These are phyloP conservation scores for Fabriciana adippe DNA, from an alignment of 2,888 invertebrate species.

Conservation along the genomic window DNA sequence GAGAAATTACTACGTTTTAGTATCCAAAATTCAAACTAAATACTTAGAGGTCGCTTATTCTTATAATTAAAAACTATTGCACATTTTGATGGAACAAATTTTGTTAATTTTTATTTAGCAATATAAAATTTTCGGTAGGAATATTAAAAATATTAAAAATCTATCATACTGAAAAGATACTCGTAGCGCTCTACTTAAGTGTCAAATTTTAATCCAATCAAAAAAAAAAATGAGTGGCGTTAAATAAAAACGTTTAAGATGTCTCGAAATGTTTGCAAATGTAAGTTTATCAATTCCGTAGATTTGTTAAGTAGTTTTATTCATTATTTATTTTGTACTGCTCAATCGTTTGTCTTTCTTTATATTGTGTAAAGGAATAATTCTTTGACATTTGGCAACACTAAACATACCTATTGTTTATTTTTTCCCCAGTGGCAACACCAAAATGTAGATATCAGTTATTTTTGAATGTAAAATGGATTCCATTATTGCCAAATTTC, in stretches of 20 bases:
- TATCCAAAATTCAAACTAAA: no score
- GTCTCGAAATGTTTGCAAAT: conserved; percentile 13
- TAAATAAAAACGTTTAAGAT: neutral
- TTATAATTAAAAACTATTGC: no score
- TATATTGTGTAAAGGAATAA: conserved; percentile 8
- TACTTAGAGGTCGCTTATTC: no score
- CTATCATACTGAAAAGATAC: no score
- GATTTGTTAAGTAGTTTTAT: conserved; percentile 61
- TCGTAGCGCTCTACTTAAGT: neutral
- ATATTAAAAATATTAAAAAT: no score
- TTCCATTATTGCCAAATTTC: conserved; percentile 11
- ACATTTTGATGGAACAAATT: no score
- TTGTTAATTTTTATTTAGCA: no score
- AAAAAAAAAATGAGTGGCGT: neutral
- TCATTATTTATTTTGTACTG: conserved; percentile 60
- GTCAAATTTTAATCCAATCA: neutral
- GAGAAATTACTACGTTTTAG: no score
- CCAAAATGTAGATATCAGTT: conserved; percentile 1
- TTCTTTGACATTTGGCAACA: conserved; percentile 17
- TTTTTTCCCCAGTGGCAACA: conserved; percentile 13
- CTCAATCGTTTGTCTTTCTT: conserved; percentile 50
- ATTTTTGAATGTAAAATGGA: neutral
- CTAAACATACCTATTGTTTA: neutral
- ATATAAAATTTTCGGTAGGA: no score
- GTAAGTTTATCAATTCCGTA: conserved; percentile 34